phyloP scores from a whole-genome alignment of 2,113 vertebrate species.

The Onychostruthus taczanowskii region DNA sequence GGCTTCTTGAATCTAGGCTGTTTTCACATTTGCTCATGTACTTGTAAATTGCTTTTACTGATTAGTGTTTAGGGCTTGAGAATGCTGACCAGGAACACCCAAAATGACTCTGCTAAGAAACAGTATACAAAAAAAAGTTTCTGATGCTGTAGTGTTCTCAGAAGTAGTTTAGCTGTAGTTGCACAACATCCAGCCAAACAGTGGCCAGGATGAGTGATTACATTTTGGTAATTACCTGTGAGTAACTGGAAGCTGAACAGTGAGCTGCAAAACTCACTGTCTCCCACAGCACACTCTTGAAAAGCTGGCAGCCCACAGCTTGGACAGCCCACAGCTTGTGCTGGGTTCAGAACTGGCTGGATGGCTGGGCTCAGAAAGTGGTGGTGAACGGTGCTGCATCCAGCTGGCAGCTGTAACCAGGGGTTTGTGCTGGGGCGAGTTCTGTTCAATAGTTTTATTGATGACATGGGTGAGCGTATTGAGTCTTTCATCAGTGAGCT shows the following conservation, averaged over 20 bases:
- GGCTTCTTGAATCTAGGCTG: not conserved
- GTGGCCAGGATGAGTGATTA: not conserved
- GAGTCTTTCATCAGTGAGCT: not conserved
- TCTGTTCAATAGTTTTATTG: not conserved
- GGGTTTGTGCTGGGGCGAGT: not conserved
- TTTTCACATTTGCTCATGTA: not conserved
- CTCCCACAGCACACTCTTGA: not conserved
- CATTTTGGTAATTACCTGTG: not conserved
- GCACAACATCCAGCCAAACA: not conserved
- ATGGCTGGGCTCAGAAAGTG: not conserved
- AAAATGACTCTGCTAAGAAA: not conserved
- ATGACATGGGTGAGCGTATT: not conserved
- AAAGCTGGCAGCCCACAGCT: not conserved
- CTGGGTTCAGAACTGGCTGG: not conserved
- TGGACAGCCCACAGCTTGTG: not conserved
- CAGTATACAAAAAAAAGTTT: not conserved
- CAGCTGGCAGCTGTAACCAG: not conserved
- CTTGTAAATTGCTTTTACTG: not conserved
- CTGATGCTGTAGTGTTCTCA: not conserved
- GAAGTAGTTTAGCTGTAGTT: not conserved
- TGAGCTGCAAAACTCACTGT: not conserved
- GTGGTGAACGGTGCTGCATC: fast-evolving
- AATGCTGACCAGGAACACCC: not conserved
- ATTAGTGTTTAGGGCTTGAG: not conserved
- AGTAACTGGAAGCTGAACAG: not conserved